Evolutionary conservation across 1,140 invertebrate genomes (phyloP), one percentile per base, ranked within the genome.

Genomic region (Sitophilus oryzae): DNA sequence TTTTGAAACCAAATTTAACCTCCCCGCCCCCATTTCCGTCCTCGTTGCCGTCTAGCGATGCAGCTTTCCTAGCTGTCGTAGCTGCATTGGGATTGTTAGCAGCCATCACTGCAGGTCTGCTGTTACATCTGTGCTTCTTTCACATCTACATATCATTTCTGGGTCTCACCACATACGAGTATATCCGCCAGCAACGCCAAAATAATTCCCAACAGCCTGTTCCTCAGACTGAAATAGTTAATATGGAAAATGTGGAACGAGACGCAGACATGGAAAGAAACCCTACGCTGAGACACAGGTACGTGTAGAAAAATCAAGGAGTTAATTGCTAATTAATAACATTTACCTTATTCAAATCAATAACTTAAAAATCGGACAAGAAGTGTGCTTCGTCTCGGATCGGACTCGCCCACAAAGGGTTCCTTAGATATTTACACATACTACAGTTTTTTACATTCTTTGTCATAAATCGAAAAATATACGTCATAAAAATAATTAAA

Each of bases 91-190:
- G 83, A 3, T 58, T 86, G 8, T 71, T 91, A 15, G 84, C 89
- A 1, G 75, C 88, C 4, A 77, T 91, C 6, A 85, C 89, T 2
- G 81, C 87, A 0, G 82, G 83, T 16, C 74, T 95, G 16, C 76
- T 96, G 8, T 75, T 91, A 15, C 93, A 97, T 75, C 76, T 97
- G 18, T 89, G 89, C 67, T 85, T 88, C 68, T 93, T 93, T 73
- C 90, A 94, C 72, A 82, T 90, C 37, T 93, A 93, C 71, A 90
- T 93, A 66, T 85, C 84, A 6, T 81, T 84, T 56, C 73, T 91
- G 47, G 90, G 90, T 0, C 73, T 93, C 14, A 93, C 91, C 4
- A 95, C 91, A 0, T 95, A 93, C 71, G 91, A 94, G 69, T 95
- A 93, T 69, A 85, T 91, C 36, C 69, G 82, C 1, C 81, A 77